Conservation (phyloP, 2,888 invertebrate genomes). For the Cylloceria caligata region DNA sequence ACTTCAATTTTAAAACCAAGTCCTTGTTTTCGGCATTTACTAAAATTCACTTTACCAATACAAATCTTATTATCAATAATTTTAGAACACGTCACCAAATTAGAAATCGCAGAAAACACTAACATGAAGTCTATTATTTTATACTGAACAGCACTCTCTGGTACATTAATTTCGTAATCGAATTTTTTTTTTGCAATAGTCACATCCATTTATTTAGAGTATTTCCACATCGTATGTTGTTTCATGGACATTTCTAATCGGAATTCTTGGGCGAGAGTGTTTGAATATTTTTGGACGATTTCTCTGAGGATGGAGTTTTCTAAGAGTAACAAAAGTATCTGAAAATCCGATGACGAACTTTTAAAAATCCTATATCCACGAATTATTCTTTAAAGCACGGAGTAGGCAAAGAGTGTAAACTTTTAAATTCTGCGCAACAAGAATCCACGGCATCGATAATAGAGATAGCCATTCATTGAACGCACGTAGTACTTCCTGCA, state of each 20-base stretch:
- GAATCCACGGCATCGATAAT: conserved; percentile 47
- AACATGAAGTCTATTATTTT: too few relatives aligned
- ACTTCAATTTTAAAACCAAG: too few relatives aligned
- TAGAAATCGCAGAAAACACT: too few relatives aligned
- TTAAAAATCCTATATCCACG: conserved; percentile 42
- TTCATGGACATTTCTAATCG: conserved; percentile 39
- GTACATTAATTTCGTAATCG: conserved; percentile 21
- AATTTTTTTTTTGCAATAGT: conserved; percentile 41
- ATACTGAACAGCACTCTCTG: too few relatives aligned
- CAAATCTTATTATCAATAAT: too few relatives aligned
- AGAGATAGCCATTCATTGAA: conserved; percentile 19
- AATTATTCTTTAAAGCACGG: conserved; percentile 40
- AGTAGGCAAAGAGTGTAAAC: conserved; percentile 47
- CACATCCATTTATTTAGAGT: conserved; percentile 37
- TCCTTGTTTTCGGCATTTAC: too few relatives aligned
- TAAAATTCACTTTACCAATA: too few relatives aligned
- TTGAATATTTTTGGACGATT: conserved; percentile 49
- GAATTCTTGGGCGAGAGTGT: conserved; percentile 42
- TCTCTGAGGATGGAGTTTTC: conserved; percentile 41
- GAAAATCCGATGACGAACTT: conserved; percentile 43
- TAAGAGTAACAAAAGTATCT: conserved; percentile 50
- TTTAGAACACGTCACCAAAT: too few relatives aligned
- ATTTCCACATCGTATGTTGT: conserved; percentile 48
- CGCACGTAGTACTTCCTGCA: conserved; percentile 32
- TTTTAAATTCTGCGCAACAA: conserved; percentile 49